A percentile compares a stretch with the other conserved stretches of the same genome.
Evolutionary conservation across 2,797 vertebrate genomes (phyloP).

Genomic region (Molossus alvarezi): DNA sequence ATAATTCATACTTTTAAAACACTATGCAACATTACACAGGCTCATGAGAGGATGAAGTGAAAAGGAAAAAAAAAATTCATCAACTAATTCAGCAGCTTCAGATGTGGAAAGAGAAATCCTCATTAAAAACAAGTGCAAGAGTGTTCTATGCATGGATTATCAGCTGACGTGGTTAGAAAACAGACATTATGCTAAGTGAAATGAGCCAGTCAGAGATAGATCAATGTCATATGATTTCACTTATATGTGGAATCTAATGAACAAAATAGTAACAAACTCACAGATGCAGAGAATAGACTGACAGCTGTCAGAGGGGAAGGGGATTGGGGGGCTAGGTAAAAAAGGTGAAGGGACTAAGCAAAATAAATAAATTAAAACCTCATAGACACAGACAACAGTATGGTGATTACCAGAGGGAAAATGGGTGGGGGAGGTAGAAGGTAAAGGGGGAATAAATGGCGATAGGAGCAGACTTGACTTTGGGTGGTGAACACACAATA

Average conservation of each 20-base stretch:
- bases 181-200: background rate
- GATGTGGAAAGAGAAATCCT: background rate
- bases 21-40: background rate
- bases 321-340: background rate
- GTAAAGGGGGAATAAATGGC: background rate
- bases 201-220: background rate
- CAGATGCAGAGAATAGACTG: background rate
- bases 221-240: background rate
- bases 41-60: background rate
- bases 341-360: background rate
- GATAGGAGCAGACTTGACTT: background rate
- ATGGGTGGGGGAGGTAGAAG: background rate
- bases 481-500: background rate
- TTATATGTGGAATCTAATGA: background rate
- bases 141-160: background rate
- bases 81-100: conserved; percentile 3
- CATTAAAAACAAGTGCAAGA: background rate
- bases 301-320: background rate
- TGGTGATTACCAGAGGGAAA: background rate
- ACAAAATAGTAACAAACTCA: background rate
- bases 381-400: background rate
- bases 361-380: background rate
- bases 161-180: background rate
- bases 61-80: background rate
- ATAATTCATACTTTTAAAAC: background rate